Evolutionary conservation across 2,888 invertebrate genomes (phyloP).

Genomic region (Epinotia bilunana): DNA sequence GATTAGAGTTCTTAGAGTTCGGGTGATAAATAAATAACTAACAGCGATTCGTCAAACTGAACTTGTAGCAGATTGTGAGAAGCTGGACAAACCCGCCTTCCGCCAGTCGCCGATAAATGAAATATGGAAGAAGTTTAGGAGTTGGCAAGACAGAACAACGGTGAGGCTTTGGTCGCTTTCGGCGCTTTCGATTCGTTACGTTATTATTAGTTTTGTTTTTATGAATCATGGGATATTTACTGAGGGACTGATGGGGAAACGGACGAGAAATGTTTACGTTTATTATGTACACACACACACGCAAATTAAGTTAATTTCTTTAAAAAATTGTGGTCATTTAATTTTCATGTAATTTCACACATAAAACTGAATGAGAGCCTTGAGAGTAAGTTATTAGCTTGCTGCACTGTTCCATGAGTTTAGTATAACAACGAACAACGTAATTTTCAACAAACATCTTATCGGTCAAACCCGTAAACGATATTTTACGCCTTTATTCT

Average conservation of each 20-base stretch:
- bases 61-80: conserved; percentile 32
- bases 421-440: not conserved
- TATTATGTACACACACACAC: too few relatives aligned
- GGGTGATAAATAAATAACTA: conserved; percentile 11
- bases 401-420: not conserved
- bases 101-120: conserved; percentile 48
- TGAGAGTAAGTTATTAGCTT: too few relatives aligned
- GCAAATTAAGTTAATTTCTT: too few relatives aligned
- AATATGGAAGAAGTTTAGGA: conserved; percentile 50
- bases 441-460: not conserved
- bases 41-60: conserved; percentile 27
- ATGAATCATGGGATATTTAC: too few relatives aligned
- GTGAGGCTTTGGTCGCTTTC: conserved; percentile 3
- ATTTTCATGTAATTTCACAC: too few relatives aligned
- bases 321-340: too few relatives aligned
- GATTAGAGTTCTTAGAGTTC: not conserved
- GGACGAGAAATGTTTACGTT: too few relatives aligned
- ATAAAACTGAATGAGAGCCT: too few relatives aligned
- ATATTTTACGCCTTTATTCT: too few relatives aligned
- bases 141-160: conserved; percentile 37
- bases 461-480: too few relatives aligned
- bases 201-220: not conserved
- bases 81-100: conserved; percentile 24
- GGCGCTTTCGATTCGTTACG: conserved; percentile 17
- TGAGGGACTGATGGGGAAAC: too few relatives aligned